Evolutionary conservation across 2,113 vertebrate species (phyloP).

Genomic region (Neotoma lepida): DNA sequence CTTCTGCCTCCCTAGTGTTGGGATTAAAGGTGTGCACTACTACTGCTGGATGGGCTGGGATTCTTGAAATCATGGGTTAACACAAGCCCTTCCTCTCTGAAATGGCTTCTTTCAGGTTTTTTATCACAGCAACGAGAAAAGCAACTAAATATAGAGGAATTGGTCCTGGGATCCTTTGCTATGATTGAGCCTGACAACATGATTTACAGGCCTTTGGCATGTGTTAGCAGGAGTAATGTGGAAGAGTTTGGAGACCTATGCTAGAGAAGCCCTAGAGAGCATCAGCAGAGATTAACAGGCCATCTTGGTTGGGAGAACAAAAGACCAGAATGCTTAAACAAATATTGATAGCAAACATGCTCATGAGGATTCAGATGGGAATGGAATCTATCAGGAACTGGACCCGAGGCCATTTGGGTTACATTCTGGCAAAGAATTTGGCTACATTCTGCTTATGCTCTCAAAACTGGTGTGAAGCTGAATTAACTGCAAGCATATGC

Average conservation of each 20-base stretch:
- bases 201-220: not conserved
- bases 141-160: not conserved
- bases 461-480: not conserved
- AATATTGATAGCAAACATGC: not conserved
- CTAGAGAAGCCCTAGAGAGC: not conserved
- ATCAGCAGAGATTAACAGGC: not conserved
- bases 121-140: not conserved
- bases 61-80: not conserved
- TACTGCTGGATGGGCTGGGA: too few species aligned
- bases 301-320: not conserved
- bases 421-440: not conserved
- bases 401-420: not conserved
- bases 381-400: not conserved
- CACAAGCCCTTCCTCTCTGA: not conserved
- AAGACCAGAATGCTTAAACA: not conserved
- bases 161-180: not conserved
- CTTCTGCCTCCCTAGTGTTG: too few species aligned
- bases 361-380: not conserved
- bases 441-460: not conserved
- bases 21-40: too few species aligned
- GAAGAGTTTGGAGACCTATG: not conserved
- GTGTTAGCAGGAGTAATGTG: not conserved
- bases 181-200: not conserved
- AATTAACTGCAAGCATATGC: not conserved
- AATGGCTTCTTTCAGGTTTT: not conserved